Conservation (phyloP, 2,113 vertebrate genomes). For the Bagarius yarrelli region DNA sequence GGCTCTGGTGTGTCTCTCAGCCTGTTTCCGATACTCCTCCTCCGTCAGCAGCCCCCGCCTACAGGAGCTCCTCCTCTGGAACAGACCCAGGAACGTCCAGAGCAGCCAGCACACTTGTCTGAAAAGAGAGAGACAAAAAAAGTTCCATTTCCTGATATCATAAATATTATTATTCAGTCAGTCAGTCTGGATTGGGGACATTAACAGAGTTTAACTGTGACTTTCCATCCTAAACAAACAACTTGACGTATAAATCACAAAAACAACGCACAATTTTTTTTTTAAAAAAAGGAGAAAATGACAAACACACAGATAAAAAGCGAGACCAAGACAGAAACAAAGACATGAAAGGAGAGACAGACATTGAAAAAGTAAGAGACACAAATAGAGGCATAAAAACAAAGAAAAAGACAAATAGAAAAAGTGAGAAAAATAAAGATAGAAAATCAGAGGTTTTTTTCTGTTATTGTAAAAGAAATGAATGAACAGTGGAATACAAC, state of each 20-base stretch:
- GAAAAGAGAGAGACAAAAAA: background rate
- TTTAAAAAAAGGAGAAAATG: background rate
- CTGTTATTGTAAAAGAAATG: too few species aligned
- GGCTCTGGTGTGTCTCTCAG: conserved; percentile 64
- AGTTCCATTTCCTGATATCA: too few species aligned
- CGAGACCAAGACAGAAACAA: too few species aligned
- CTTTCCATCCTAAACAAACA: background rate
- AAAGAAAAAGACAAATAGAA: background rate
- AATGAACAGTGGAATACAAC: too few species aligned
- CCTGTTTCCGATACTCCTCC: conserved; percentile 77
- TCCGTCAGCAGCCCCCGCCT: conserved; percentile 68
- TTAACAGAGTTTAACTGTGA: background rate
- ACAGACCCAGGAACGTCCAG: conserved; percentile 1
- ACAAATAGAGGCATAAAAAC: background rate
- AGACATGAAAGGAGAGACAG: too few species aligned
- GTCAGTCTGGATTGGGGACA: background rate
- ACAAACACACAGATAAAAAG: too few species aligned
- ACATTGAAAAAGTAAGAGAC: background rate
- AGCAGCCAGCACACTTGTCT: conserved; percentile 68
- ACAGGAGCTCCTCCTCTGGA: conserved; percentile 45
- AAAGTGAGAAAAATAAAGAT: background rate
- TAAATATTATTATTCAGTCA: background rate
- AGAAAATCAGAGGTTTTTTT: too few species aligned
- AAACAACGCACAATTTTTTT: background rate
- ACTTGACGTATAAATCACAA: background rate